phyloP scores from a whole-genome alignment of 2,888 invertebrate species.

The Drosophila fungiperda region DNA sequence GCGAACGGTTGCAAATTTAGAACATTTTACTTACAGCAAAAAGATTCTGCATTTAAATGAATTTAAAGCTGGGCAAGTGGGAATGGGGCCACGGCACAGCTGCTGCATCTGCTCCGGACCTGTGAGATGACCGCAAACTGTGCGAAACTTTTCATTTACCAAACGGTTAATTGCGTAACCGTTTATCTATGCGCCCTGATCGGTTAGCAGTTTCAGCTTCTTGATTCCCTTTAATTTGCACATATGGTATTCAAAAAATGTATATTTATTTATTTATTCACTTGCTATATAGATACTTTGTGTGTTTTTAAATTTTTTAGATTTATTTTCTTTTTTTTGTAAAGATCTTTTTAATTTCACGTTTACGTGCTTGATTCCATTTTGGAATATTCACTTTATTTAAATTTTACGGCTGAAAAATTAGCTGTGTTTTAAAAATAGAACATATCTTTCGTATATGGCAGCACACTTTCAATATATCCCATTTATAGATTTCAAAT shows the following conservation, averaged over 20 bases:
- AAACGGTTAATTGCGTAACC: conserved; percentile 69
- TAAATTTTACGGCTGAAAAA: conserved; percentile 66
- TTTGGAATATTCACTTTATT: conserved; percentile 73
- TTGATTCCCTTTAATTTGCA: conserved; percentile 26
- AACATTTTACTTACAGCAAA: conserved; percentile 65
- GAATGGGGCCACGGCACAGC: conserved; percentile 61
- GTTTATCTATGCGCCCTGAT: conserved; percentile 21
- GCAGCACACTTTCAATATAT: conserved; percentile 67
- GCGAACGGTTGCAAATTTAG: conserved; percentile 38
- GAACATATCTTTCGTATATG: conserved; percentile 76
- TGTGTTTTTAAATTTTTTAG: not conserved
- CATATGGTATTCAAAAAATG: conserved; percentile 3
- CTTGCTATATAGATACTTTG: conserved; percentile 2
- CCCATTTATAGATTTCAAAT: conserved; percentile 55
- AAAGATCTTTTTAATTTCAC: conserved; percentile 7
- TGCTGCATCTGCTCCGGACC: conserved; percentile 56
- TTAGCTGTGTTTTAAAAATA: conserved; percentile 84
- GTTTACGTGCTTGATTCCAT: conserved; percentile 37
- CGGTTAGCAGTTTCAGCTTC: conserved; percentile 10
- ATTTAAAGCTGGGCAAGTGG: conserved; percentile 72
- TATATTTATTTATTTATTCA: not conserved
- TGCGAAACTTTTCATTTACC: conserved; percentile 64
- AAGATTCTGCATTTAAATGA: conserved; percentile 74
- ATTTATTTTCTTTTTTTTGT: not conserved
- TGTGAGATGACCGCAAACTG: conserved; percentile 34